Conservation (phyloP, 2,113 vertebrate genomes). For the Lethenteron camtschaticum region DNA sequence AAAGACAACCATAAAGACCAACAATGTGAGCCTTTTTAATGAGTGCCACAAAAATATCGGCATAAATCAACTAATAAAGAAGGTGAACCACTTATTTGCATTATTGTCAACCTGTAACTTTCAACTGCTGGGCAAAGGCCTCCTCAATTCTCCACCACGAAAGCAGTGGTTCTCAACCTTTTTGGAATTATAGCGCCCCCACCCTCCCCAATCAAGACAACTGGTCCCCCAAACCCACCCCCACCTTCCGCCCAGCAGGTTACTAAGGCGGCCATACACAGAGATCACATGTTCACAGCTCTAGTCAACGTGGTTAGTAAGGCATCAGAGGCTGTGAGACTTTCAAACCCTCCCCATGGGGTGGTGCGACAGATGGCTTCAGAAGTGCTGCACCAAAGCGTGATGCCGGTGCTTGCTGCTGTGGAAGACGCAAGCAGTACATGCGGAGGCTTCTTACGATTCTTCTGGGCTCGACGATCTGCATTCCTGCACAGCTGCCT, state of each 20-base stretch:
- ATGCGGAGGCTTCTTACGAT: conserved; percentile 28
- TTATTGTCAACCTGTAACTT: neutral
- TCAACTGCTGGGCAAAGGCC: neutral
- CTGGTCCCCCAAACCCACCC: too few relatives aligned
- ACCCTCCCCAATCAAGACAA: too few relatives aligned
- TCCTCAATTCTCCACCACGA: neutral
- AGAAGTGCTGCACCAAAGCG: neutral
- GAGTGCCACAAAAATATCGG: neutral
- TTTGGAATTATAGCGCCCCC: too few relatives aligned
- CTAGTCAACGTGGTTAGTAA: too few relatives aligned
- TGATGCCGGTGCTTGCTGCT: neutral
- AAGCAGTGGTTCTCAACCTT: too few relatives aligned
- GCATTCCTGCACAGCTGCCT: conserved; percentile 67
- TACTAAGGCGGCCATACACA: too few relatives aligned
- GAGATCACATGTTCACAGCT: too few relatives aligned
- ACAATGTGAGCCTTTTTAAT: neutral
- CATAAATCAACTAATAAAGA: neutral
- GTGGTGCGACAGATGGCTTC: neutral
- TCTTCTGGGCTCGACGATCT: conserved; percentile 52
- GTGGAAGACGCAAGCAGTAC: neutral
- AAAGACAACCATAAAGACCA: neutral
- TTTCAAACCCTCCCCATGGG: neutral
- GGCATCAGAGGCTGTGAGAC: too few relatives aligned
- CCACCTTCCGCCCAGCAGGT: too few relatives aligned
- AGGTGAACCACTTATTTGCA: neutral